Conservation (phyloP, 2,113 vertebrate species). For the Chrysemys picta region DNA sequence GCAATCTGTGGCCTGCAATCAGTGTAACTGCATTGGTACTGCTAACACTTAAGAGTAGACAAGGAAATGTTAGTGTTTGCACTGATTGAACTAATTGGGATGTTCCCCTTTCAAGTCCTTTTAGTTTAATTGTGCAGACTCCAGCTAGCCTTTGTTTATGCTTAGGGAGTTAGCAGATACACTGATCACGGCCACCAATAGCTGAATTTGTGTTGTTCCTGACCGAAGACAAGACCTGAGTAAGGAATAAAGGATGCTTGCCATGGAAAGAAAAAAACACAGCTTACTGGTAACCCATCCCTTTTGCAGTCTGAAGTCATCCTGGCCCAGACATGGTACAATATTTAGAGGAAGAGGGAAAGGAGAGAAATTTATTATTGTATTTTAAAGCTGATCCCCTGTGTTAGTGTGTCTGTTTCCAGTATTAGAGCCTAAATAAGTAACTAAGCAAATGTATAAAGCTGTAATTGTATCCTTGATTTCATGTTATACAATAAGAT, state of each 20-base stretch:
- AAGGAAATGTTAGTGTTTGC: not conserved
- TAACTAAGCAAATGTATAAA: conserved; percentile 11
- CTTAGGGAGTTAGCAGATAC: not conserved
- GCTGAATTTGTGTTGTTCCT: not conserved
- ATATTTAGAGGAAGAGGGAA: not conserved
- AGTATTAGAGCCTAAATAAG: not conserved
- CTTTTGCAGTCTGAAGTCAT: not conserved
- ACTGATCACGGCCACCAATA: not conserved
- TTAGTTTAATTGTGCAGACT: not conserved
- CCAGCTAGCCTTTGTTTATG: not conserved
- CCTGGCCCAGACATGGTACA: not conserved
- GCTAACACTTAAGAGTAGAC: not conserved
- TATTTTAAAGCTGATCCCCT: conserved; percentile 13
- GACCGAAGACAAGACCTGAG: not conserved
- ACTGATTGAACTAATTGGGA: not conserved
- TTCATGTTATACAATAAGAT: conserved; percentile 31
- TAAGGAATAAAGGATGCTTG: not conserved
- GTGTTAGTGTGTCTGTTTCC: not conserved
- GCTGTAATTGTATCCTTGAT: conserved; percentile 23
- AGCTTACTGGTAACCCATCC: not conserved
- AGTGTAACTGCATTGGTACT: not conserved
- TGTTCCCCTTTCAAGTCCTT: not conserved
- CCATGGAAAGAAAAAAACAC: not conserved
- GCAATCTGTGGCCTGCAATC: not conserved
- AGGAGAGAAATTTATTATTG: not conserved